These are phyloP conservation scores for Epinephelus malabaricus DNA, from an alignment of 2,797 vertebrate genomes.

Conservation along the genomic window DNA sequence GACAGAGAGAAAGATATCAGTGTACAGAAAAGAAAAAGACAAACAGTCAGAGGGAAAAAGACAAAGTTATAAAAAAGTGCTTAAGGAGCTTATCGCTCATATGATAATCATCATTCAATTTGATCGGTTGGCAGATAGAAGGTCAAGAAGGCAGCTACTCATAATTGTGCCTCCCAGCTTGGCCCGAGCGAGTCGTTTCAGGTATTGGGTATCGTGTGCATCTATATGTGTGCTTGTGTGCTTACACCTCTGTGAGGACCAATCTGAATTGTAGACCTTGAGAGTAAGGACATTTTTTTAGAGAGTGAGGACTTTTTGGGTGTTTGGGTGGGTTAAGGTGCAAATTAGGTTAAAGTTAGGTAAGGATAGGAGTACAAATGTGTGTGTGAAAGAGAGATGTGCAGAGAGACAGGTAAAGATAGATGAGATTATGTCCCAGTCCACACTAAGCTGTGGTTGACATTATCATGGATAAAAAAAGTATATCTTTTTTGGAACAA, in stretches of 20 bases:
- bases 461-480: slow-evolving; percentile 27
- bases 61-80: slow-evolving; percentile 54
- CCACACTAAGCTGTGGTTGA: slow-evolving; percentile 25
- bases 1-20: slow-evolving; percentile 9
- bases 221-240: slow-evolving; percentile 23
- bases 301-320: neutral
- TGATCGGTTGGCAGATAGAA: slow-evolving; percentile 71
- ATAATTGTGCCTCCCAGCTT: slow-evolving; percentile 71
- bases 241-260: slow-evolving; percentile 29
- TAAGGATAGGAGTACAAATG: neutral
- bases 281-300: slow-evolving; percentile 1
- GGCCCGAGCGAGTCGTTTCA: slow-evolving; percentile 40
- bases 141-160: slow-evolving; percentile 63
- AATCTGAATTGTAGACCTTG: slow-evolving; percentile 30
- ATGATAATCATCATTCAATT: slow-evolving; percentile 76
- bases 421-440: slow-evolving; percentile 5
- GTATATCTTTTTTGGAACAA: neutral
- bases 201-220: slow-evolving; percentile 37
- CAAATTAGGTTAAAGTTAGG: neutral
- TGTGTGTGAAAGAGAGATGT: neutral
- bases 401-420: neutral
- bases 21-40: slow-evolving; percentile 30
- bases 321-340: slow-evolving; percentile 9
- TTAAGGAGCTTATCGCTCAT: slow-evolving; percentile 63
- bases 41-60: slow-evolving; percentile 34